These are phyloP conservation scores for Tricholaema leucomelas DNA, from an alignment of 2,113 vertebrate genomes.

Conservation along the genomic window DNA sequence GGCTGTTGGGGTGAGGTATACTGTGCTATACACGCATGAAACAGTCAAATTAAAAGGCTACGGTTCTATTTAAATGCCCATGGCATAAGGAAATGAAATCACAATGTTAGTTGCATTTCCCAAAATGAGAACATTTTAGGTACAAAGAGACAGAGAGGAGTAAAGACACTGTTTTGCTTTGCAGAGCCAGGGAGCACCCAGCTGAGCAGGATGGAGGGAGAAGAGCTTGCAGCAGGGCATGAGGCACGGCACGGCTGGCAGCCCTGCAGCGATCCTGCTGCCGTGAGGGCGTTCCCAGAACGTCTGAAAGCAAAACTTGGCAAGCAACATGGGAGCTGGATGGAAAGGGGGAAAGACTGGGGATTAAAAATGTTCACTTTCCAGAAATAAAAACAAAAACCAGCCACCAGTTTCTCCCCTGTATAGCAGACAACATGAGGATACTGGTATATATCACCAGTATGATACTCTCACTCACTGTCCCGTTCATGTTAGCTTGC, in stretches of 20 bases:
- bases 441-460: not conserved
- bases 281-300: not conserved
- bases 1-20: not conserved
- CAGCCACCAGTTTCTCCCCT: not conserved
- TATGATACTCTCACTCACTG: not conserved
- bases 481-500: not conserved
- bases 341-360: not conserved
- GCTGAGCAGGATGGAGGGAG: not conserved
- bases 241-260: not conserved
- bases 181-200: not conserved
- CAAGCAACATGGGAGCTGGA: not conserved
- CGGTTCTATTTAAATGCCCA: not conserved
- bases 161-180: not conserved
- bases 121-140: not conserved
- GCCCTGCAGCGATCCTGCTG: not conserved
- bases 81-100: not conserved
- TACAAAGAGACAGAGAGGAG: not conserved
- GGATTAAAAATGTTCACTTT: slow-evolving; percentile 13
- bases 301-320: not conserved
- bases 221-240: not conserved
- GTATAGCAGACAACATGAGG: not conserved
- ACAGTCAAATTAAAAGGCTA: not conserved
- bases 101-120: not conserved
- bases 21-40: not conserved
- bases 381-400: slow-evolving; percentile 27